Evolutionary conservation across 1,140 invertebrate genomes (phyloP), one percentile per base, ranked within the genome.

Genomic region (Drosophila seguyi): DNA sequence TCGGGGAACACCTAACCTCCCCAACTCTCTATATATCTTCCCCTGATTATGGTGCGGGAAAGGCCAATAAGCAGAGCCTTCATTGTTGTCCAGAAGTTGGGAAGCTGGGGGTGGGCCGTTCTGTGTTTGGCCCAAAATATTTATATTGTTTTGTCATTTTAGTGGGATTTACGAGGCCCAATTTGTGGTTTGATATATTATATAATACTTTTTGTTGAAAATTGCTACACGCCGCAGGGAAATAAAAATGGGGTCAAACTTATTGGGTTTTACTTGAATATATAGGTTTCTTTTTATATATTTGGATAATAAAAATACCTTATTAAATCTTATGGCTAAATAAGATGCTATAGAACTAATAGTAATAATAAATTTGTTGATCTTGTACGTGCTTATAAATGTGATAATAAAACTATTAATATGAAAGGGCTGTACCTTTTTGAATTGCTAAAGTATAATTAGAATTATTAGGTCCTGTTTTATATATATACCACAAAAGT

Each of bases 101-200:
- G 16, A 48, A 48, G 25, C 8, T n/a, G 25, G 22, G 18, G 13
- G 11, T 5, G 18, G 29, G 25, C 4, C 4, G 20, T 1, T 8
- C 10, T 18, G 61, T 39, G 41, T 10, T 25, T 42, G 68, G 42
- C 57, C 58, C 8, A 50, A 87, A 79, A 82, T 69, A 83, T 76
- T 79, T 83, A 66, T 87, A 73, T 87, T 82, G 59, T 75, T 79
- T 75, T 82, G 48, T 73, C 67, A 88, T 82, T 86, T 82, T 67
- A 58, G 48, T 75, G 58, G 74, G 65, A 68, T 75, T 84, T 76
- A 68, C 63, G 48, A 25, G 47, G 56, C 18, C 55, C 74, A 74
- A 65, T 77, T 82, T 78, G 74, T 27, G 27, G 47, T 50, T 75
- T 66, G 75, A 72, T 62, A 71, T 66, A 67, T 55, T 62, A 71